These are phyloP conservation scores for Caerostris darwini DNA, from an alignment of 1,140 invertebrate species.

Conservation along the genomic window DNA sequence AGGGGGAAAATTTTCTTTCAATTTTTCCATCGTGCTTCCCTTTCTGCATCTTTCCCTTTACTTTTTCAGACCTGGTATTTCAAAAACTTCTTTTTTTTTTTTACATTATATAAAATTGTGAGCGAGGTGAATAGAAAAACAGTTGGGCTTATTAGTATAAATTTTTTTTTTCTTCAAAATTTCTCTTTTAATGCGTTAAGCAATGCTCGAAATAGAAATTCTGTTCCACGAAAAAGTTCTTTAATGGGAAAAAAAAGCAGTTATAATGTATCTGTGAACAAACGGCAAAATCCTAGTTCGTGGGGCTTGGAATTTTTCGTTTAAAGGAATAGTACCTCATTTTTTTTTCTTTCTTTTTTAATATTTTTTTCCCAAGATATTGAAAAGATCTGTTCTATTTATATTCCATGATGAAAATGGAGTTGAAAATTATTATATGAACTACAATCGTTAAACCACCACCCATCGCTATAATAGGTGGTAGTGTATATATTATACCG, in stretches of 20 bases:
- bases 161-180: background rate
- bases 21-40: background rate
- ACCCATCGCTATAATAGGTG: too few relatives aligned
- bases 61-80: constrained; percentile 24
- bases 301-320: background rate
- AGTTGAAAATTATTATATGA: too few relatives aligned
- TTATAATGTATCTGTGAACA: background rate
- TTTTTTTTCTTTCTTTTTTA: too few relatives aligned
- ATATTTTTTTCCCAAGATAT: too few relatives aligned
- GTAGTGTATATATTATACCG: too few relatives aligned
- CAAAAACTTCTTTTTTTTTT: background rate
- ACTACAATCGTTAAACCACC: too few relatives aligned
- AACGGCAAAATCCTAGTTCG: background rate
- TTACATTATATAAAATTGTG: background rate
- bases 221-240: background rate
- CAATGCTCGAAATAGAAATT: constrained; percentile 34
- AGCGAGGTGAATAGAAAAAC: constrained; percentile 15
- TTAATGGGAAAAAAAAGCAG: constrained; percentile 26
- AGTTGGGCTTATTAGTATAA: constrained; percentile 48
- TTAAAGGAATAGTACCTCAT: constrained; percentile 1
- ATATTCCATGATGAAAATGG: too few relatives aligned
- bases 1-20: constrained; percentile 27
- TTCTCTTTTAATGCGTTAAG: constrained; percentile 27
- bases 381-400: too few relatives aligned
- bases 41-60: background rate